Base-by-base conservation (phyloP, 2,797 vertebrate species). In the Sebastes cheni region DNA sequence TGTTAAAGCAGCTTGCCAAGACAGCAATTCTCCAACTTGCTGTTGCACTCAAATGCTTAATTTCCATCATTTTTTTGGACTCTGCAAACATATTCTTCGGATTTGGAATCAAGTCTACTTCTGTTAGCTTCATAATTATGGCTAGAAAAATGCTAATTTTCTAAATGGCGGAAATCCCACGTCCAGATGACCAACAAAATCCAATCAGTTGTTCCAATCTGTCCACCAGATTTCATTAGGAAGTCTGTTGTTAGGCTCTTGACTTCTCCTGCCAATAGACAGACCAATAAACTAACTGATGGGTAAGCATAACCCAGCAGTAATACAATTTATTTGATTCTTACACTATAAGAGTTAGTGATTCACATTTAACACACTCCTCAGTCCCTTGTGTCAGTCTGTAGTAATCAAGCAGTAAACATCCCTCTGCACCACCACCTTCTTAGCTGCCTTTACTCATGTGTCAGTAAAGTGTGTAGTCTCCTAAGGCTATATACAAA, bases 201-300 rank as follows among this genome's bases (percentile, higher is more conserved):
- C 39, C 29, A 59, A 80, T 84, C 61, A 68, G 65, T 69, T 12
- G 3, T 22, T 29, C 39, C 80, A 78, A 76, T 85, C 75, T 79
- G 74, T 81, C 25, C 23, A 29, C 68, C 72, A 73, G 75, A 81
- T 72, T 79, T 77, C 5, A 54, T 13, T 84, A 52, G n/a, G n/a
- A 77, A 75, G 54, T 75, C 27, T 68, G 12, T 68, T 76, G 36
- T 75, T 52, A 39, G 4, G 27, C 65, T 50, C 6, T 66, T 54
- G 14, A 61, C n/a, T 29, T 65, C 3, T 72, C 18, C 54, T 72
- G 55, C 72, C 64, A 82, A 80, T 2, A 82, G 4, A 42, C 5
- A 72, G 10, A 46, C 20, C 16, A 64, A 74, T 46, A 64, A 32
- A 54, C 8, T 29, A 36, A 68, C 8, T 27, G 16, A 55, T n/a